These are phyloP conservation scores for Ormyrus nitidulus DNA, from an alignment of 2,888 invertebrate species.

Conservation along the genomic window DNA sequence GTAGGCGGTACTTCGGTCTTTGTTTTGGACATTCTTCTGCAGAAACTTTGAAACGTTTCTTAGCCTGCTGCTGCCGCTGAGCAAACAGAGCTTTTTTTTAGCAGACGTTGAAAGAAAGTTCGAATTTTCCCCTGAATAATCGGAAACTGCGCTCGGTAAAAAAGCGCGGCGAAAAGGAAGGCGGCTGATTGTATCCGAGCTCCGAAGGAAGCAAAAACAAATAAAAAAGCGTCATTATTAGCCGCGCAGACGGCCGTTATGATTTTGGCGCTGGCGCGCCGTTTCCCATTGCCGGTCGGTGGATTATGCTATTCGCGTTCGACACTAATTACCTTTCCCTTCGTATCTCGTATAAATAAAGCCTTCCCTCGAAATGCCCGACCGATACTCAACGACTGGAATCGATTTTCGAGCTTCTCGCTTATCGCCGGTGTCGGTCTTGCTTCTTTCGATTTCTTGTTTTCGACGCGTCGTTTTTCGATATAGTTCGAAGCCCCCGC, in stretches of 20 bases:
- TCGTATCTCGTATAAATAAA: slow-evolving; percentile 18
- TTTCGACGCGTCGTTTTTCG: not conserved
- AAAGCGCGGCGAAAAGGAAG: too few relatives aligned
- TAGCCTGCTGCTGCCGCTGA: too few relatives aligned
- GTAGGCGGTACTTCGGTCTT: too few relatives aligned
- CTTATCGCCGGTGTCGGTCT: not conserved
- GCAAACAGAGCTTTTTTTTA: too few relatives aligned
- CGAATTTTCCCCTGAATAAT: too few relatives aligned
- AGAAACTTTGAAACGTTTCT: too few relatives aligned
- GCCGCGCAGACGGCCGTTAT: slow-evolving; percentile 9
- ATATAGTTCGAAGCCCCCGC: too few relatives aligned
- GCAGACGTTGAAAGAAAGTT: too few relatives aligned
- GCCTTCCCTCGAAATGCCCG: not conserved
- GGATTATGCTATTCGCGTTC: slow-evolving; percentile 11
- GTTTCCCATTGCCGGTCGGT: slow-evolving; percentile 12
- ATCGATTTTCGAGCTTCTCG: slow-evolving; percentile 1
- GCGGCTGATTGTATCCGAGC: too few relatives aligned
- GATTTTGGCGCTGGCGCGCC: slow-evolving; percentile 32
- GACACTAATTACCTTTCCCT: slow-evolving; percentile 4
- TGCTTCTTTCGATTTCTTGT: not conserved
- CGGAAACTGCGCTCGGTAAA: too few relatives aligned
- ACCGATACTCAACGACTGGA: not conserved
- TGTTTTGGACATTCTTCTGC: too few relatives aligned
- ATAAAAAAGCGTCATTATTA: not conserved
- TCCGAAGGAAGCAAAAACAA: too few relatives aligned